Percentiles rank a stretch among this genome's conserved stretches.
These are phyloP conservation scores for Eilema sororculum DNA, from an alignment of 2,888 invertebrate genomes.

Conservation along the genomic window DNA sequence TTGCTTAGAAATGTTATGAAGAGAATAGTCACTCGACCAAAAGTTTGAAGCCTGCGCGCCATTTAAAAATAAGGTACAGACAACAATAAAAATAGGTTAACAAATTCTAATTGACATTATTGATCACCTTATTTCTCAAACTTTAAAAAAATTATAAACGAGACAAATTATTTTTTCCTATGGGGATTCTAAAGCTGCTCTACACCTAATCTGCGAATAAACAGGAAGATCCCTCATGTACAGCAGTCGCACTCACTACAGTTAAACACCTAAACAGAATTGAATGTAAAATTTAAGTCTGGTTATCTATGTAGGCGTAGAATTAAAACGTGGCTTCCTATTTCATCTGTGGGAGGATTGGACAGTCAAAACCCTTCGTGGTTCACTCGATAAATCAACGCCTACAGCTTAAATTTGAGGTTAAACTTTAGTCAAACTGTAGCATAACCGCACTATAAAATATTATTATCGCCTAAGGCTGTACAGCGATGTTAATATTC, in stretches of 20 bases:
- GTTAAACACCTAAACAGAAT: neutral
- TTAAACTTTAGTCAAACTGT: constrained; percentile 46
- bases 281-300: neutral
- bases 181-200: neutral
- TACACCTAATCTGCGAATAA: too few relatives aligned
- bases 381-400: constrained; percentile 48
- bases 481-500: constrained; percentile 38
- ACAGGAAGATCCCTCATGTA: too few relatives aligned
- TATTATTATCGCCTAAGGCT: constrained; percentile 32
- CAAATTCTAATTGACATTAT: too few relatives aligned
- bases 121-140: neutral
- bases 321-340: neutral
- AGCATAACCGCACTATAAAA: constrained; percentile 26
- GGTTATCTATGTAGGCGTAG: neutral
- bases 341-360: constrained; percentile 10
- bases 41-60: neutral
- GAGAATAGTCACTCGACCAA: too few relatives aligned
- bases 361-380: constrained; percentile 21
- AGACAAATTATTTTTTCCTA: too few relatives aligned
- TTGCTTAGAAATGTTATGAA: too few relatives aligned
- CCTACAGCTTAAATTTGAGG: constrained; percentile 45
- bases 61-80: neutral
- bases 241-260: too few relatives aligned
- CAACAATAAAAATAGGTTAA: neutral
- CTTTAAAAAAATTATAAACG: too few relatives aligned